A percentile compares a stretch with the other conserved stretches of the same genome.
These are phyloP conservation scores for Hafferia zeledoni DNA, from an alignment of 2,797 vertebrate species.

Conservation along the genomic window DNA sequence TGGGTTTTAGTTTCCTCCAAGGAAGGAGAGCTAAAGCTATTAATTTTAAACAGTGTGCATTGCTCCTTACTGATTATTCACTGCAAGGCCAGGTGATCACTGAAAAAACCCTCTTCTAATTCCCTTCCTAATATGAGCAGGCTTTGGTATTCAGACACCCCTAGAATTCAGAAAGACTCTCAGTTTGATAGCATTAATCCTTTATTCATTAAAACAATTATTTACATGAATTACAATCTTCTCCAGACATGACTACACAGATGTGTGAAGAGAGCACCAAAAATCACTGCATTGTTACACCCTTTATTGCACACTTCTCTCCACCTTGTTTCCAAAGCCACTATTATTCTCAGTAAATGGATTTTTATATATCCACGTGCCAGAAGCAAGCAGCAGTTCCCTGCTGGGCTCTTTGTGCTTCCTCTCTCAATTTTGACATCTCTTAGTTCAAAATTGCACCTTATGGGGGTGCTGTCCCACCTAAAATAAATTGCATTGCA, in stretches of 20 bases:
- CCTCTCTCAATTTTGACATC: background rate
- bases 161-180: background rate
- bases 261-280: background rate
- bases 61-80: background rate
- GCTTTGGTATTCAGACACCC: background rate
- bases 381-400: background rate
- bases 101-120: background rate
- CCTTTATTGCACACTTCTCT: background rate
- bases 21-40: background rate
- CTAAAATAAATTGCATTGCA: constrained; percentile 4
- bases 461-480: constrained; percentile 74
- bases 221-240: background rate
- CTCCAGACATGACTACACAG: background rate
- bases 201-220: background rate
- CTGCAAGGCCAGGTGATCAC: background rate
- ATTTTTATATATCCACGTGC: background rate
- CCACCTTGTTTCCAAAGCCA: background rate
- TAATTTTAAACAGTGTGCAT: background rate
- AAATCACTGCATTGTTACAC: background rate
- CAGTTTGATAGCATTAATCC: background rate
- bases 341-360: background rate
- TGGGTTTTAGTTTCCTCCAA: background rate
- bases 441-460: constrained; percentile 48
- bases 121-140: background rate
- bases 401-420: background rate